Evolutionary conservation across 2,797 vertebrate genomes (phyloP).

Genomic region (Fratercula arctica): DNA sequence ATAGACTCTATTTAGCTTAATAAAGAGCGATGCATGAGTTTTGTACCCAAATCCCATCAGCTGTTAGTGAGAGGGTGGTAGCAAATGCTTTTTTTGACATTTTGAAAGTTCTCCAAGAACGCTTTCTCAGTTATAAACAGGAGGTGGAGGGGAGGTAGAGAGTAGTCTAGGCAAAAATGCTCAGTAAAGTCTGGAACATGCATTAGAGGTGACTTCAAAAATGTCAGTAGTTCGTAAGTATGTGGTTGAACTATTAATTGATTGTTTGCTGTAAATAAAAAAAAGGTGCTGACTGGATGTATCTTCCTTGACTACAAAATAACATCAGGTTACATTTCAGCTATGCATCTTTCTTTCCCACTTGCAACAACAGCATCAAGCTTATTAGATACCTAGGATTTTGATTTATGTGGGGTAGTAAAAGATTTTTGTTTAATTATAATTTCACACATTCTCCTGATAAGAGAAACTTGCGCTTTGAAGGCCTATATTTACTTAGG

Average conservation of each 20-base stretch:
- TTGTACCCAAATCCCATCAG: background rate
- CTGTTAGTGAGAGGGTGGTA: background rate
- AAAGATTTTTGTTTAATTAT: background rate
- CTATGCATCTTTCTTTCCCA: background rate
- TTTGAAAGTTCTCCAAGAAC: background rate
- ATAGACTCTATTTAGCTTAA: background rate
- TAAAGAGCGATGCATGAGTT: background rate
- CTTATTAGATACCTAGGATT: background rate
- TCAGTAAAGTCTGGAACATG: background rate
- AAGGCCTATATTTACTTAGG: background rate
- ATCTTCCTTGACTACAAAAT: background rate
- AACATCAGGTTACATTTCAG: background rate
- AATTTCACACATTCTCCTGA: background rate
- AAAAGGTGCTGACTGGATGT: background rate
- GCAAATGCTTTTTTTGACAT: background rate
- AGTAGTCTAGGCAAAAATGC: background rate
- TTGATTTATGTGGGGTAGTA: background rate
- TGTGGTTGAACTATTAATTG: background rate
- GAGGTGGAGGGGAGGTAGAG: background rate
- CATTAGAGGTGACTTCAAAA: background rate
- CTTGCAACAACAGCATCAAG: background rate
- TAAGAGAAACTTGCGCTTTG: background rate
- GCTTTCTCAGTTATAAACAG: background rate
- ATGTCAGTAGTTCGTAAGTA: background rate
- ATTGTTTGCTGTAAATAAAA: background rate